Percentiles rank a stretch among this genome's conserved stretches.
phyloP scores from a whole-genome alignment of 2,797 vertebrate genomes.

The Spheniscus humboldti region DNA sequence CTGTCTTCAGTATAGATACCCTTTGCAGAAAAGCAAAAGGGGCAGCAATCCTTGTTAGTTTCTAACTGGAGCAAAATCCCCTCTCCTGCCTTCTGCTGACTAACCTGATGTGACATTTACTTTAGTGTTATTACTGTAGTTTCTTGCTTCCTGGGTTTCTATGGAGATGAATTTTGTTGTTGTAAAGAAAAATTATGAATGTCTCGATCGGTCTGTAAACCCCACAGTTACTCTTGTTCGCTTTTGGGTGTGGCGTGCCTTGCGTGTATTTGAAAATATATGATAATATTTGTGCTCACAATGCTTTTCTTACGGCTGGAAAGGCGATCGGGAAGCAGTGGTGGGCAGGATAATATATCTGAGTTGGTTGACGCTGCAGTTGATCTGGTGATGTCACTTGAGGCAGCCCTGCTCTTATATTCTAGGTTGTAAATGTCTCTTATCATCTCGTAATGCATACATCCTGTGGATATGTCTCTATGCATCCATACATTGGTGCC shows the following conservation, averaged over 20 bases:
- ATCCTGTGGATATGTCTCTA: slow-evolving; percentile 67
- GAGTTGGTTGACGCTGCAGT: slow-evolving; percentile 73
- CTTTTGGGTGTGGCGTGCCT: neutral
- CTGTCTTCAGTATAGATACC: neutral
- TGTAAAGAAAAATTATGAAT: slow-evolving; percentile 42
- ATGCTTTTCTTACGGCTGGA: slow-evolving; percentile 42
- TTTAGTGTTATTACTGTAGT: slow-evolving; percentile 57
- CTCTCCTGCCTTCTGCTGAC: slow-evolving; percentile 34
- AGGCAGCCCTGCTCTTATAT: slow-evolving; percentile 73
- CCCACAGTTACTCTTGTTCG: neutral
- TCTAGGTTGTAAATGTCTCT: slow-evolving; percentile 79
- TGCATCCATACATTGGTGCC: slow-evolving; percentile 72
- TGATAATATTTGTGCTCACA: neutral
- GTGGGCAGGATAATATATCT: slow-evolving; percentile 68
- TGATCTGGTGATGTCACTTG: slow-evolving; percentile 80
- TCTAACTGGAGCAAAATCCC: slow-evolving; percentile 24
- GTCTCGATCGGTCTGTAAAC: neutral
- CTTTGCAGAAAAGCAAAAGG: slow-evolving; percentile 26
- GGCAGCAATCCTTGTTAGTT: slow-evolving; percentile 31
- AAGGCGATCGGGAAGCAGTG: slow-evolving; percentile 46
- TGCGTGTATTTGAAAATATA: slow-evolving; percentile 23
- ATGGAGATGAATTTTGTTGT: slow-evolving; percentile 61
- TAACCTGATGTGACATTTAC: slow-evolving; percentile 67
- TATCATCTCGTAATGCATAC: slow-evolving; percentile 72
- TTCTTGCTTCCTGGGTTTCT: slow-evolving; percentile 50